Evolutionary conservation across 2,888 invertebrate species (phyloP).

Genomic region (Xiphydria camelus): DNA sequence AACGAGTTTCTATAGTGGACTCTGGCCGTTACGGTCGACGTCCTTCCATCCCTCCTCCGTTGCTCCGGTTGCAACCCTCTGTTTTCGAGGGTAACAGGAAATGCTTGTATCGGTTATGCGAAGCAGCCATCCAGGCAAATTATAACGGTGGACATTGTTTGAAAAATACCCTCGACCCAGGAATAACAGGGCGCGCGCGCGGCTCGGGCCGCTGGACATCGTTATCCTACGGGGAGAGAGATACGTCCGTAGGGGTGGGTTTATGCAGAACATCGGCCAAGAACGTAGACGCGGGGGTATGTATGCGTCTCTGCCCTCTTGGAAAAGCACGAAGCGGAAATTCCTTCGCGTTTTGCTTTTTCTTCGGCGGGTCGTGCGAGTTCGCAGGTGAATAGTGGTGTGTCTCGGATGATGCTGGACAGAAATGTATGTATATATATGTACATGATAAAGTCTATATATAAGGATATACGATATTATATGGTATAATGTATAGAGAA

Average conservation of each 20-base stretch:
- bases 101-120: constrained; percentile 39
- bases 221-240: constrained; percentile 35
- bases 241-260: constrained; percentile 22
- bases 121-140: constrained; percentile 50
- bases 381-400: too few species aligned
- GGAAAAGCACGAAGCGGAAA: too few species aligned
- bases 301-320: neutral
- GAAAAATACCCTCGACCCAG: constrained; percentile 41
- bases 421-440: too few species aligned
- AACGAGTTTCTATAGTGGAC: too few species aligned
- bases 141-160: constrained; percentile 50
- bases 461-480: too few species aligned
- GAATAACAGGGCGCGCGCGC: constrained; percentile 43
- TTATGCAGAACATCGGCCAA: constrained; percentile 23
- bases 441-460: too few species aligned
- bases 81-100: constrained; percentile 26
- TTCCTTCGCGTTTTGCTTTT: constrained; percentile 19
- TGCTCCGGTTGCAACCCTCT: constrained; percentile 28
- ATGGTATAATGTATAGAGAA: too few species aligned
- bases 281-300: neutral
- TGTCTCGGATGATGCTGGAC: too few species aligned
- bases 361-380: too few species aligned
- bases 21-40: too few species aligned
- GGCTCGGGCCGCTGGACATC: constrained; percentile 36
- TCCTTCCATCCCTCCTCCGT: neutral